A percentile compares a stretch with the other conserved stretches of the same genome.
phyloP scores from a whole-genome alignment of 2,888 invertebrate species.

The Napeogenes inachia region DNA sequence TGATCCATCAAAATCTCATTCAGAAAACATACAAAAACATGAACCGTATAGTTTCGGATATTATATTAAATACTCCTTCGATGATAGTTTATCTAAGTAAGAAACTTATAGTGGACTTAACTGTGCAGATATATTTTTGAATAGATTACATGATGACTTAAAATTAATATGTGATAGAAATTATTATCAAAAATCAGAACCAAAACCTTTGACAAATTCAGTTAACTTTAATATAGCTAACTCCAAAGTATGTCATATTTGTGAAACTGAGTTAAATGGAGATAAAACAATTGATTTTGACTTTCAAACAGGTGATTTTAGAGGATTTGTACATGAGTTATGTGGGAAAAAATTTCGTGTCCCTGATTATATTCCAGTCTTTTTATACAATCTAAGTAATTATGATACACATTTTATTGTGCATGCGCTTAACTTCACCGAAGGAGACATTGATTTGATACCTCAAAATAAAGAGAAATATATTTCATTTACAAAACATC shows the following conservation, averaged over 20 bases:
- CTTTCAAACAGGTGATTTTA: slow-evolving; percentile 33
- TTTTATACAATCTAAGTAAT: slow-evolving; percentile 24
- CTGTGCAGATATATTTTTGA: slow-evolving; percentile 35
- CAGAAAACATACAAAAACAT: slow-evolving; percentile 34
- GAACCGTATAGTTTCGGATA: slow-evolving; percentile 38
- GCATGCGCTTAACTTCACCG: slow-evolving; percentile 21
- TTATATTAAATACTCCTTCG: slow-evolving; percentile 37
- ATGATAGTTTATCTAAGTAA: slow-evolving; percentile 34
- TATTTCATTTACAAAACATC: slow-evolving; percentile 30
- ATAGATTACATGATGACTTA: slow-evolving; percentile 29
- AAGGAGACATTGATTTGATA: slow-evolving; percentile 21
- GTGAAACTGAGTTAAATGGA: slow-evolving; percentile 24
- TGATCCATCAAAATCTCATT: slow-evolving; percentile 29
- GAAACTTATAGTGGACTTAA: slow-evolving; percentile 32
- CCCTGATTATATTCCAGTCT: slow-evolving; percentile 11
- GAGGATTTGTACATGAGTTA: slow-evolving; percentile 14
- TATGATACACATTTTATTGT: slow-evolving; percentile 28
- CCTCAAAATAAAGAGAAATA: slow-evolving; percentile 24
- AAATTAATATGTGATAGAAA: slow-evolving; percentile 23
- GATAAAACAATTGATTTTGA: slow-evolving; percentile 28
- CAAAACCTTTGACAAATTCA: slow-evolving; percentile 15
- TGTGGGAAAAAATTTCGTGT: slow-evolving; percentile 15
- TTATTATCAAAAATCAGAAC: slow-evolving; percentile 20
- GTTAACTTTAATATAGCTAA: slow-evolving; percentile 16
- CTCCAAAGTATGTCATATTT: slow-evolving; percentile 26